Base-by-base conservation (phyloP, 1,140 invertebrate genomes). In the Trichonephila clavipes region DNA sequence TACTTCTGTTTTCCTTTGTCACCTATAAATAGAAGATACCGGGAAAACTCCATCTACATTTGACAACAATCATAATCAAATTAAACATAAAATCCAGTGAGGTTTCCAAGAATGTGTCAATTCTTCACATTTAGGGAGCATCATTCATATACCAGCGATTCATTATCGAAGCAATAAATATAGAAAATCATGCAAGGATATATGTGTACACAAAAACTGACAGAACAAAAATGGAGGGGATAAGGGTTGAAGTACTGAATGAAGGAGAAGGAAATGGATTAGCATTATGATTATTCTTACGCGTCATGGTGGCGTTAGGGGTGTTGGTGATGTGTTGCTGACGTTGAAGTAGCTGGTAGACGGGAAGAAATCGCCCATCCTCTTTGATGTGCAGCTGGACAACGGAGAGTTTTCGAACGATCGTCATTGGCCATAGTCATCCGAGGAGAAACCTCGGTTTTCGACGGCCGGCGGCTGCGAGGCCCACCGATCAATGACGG, bases 311-410 rank as follows among this genome's bases (percentile, higher is more conserved):
- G 86, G 72, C 87, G 83, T 90, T 90, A 44, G 61, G 34, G 28
- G 58, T 66, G 64, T 18, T n/a, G 77, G 51, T 4, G 69, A 51
- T 81, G 14, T 88, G 44, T 16, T 69, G 72, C 19, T 69, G 72
- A 62, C n/a, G 92, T 24, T 94, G 93, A 14, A 94, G 93, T 12
- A 94, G 87, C 58, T 94, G 93, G 88, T 94, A 94, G 72, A 94
- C 93, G 93, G 93, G 93, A 58, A 94, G 90, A 24, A 94, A 72
- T 59, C 93, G 87, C 28, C 93, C 93, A 94, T 94, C 93, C 93
- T 94, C 93, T 59, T 90, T 89, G 77, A 94, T 94, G 88, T 94
- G 93, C 40, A 94, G 82, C 93, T 94, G 93, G 88, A 94, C 93
- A 24, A 94, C 93, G 72, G 93, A 94, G 93, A 94, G 93, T 44